A percentile compares a stretch with the other conserved stretches of the same genome.
Conservation (phyloP, 1,140 invertebrate species). For the Micrasema minimum region DNA sequence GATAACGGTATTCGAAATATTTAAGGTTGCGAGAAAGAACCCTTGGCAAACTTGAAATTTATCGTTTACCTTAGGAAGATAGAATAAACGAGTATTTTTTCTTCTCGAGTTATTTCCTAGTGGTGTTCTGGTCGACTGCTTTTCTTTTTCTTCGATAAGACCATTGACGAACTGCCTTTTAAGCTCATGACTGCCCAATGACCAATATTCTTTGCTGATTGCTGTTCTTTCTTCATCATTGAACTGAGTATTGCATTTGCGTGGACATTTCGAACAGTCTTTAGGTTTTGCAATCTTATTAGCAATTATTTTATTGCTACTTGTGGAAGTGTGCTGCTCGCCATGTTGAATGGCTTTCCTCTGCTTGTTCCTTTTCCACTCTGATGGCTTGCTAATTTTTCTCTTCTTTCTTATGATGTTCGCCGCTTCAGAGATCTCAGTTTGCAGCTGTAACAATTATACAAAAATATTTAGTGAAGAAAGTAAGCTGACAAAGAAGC, state of each 20-base stretch:
- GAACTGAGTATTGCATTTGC: conserved; percentile 21
- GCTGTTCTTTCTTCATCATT: conserved; percentile 16
- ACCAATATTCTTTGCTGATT: conserved; percentile 17
- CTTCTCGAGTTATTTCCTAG: conserved; percentile 2
- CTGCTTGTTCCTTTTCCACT: neutral
- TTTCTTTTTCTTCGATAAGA: conserved; percentile 19
- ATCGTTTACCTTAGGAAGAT: too few species aligned
- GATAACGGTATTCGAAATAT: conserved; percentile 4
- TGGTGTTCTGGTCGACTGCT: conserved; percentile 14
- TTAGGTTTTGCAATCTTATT: neutral
- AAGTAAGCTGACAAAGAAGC: conserved; percentile 15
- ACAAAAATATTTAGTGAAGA: neutral
- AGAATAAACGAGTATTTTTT: conserved; percentile 10
- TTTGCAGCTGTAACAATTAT: neutral
- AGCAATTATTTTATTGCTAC: neutral
- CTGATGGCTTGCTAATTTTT: too few species aligned
- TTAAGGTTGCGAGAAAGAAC: conserved; percentile 5
- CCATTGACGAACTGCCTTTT: too few species aligned
- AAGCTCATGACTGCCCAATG: conserved; percentile 19
- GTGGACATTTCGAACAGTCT: conserved; percentile 1
- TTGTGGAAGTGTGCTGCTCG: neutral
- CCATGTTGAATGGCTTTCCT: neutral
- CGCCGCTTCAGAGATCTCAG: neutral
- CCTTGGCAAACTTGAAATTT: too few species aligned
- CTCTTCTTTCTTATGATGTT: conserved; percentile 1